Evolutionary conservation across 2,888 invertebrate genomes (phyloP), one percentile per base, ranked within the genome.

Genomic region (Hypena proboscidalis): DNA sequence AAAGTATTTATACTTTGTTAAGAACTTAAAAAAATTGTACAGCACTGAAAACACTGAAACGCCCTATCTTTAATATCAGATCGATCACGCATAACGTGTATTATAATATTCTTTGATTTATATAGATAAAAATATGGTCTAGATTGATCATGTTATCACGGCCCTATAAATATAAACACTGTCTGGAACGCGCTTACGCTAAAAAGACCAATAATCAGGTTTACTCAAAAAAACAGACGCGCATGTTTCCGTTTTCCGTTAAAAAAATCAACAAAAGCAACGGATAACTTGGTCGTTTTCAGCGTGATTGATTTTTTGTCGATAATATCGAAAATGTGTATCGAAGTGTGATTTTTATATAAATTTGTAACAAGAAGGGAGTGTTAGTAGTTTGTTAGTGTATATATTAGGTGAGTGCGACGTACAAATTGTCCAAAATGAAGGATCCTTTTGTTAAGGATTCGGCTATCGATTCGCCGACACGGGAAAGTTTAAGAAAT

Each of bases 381-480:
- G 26, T 46, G n/a, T 47, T 48, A 38, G 15, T 33, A 23, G 22
- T 40, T 38, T 29, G 9, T 11, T 58, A 54, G 51, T 47, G 34
- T 47, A 36, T 34, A 48, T 57, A 36, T 45, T 46, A 20, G 47
- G 6, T 5, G 32, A 61, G 55, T 53, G 54, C 53, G 58, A 45
- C 41, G 25, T 35, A 44, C 15, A 38, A 50, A 56, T 59, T 30
- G 8, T 21, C 21, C 19, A 82, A 73, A 76, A 90, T 89, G 89
- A 90, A 83, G 70, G 90, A 90, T 75, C 84, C 88, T 52, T 88
- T 90, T 71, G 81, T 78, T 33, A 79, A 78, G 49, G 88, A 89
- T 67, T 81, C 77, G 20, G 74, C 69, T 76, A 85, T 84, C 55
- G 90, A 90, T 84, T 90, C 90, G 32, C 90, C 90, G 51, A 67